These are phyloP conservation scores for Melieria picta DNA, from an alignment of 2,888 invertebrate species.

Conservation along the genomic window DNA sequence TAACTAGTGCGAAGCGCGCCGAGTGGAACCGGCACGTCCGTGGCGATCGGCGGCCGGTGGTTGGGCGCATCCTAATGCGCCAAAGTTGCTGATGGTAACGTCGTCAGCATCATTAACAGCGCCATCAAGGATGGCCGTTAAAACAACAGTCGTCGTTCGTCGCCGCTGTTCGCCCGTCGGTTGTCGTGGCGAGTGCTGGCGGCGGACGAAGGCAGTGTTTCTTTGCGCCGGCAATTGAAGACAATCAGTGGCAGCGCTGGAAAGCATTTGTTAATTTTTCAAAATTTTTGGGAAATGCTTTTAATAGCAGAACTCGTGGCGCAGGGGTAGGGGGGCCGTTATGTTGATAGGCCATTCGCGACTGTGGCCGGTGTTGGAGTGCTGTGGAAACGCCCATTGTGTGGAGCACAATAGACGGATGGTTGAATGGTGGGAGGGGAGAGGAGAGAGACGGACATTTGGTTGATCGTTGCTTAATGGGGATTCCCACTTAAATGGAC, in stretches of 20 bases:
- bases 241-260: slow-evolving; percentile 34
- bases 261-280: slow-evolving; percentile 59
- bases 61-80: background rate
- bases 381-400: background rate
- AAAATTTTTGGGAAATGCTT: slow-evolving; percentile 52
- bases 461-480: slow-evolving; percentile 50
- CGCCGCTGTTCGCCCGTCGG: background rate
- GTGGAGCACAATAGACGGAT: background rate
- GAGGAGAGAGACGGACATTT: background rate
- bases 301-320: slow-evolving; percentile 45
- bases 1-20: background rate
- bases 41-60: background rate
- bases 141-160: slow-evolving; percentile 11
- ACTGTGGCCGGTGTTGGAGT: background rate
- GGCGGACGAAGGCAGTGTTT: background rate
- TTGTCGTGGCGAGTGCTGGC: slow-evolving; percentile 17
- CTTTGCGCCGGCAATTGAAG: slow-evolving; percentile 23
- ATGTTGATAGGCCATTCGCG: background rate
- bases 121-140: slow-evolving; percentile 14
- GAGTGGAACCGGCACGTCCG: background rate
- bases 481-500: slow-evolving; percentile 59
- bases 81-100: slow-evolving; percentile 16
- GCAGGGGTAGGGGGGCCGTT: slow-evolving; percentile 27
- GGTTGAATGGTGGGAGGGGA: background rate
- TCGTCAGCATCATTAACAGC: slow-evolving; percentile 26